Base-by-base conservation (phyloP, 2,797 vertebrate genomes). In the Poecilia gillii region DNA sequence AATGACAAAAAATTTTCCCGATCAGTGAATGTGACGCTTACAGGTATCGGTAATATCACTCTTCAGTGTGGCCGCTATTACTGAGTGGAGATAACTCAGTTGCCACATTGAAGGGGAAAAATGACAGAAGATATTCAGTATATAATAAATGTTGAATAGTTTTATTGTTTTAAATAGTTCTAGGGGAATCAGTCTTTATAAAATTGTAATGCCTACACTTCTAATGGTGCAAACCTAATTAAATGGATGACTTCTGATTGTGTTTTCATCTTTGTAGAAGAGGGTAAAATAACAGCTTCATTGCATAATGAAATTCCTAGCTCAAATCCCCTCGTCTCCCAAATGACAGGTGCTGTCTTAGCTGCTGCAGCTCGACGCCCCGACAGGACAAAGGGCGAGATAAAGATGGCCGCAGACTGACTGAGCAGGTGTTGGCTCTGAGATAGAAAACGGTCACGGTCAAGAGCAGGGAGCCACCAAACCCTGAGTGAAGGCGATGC, bases 281-380 rank as follows among this genome's bases (percentile, higher is more conserved):
- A 73, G 76, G 64, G 85, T 80, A 87, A 88, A 85, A 51, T 28
- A 41, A 23, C 81, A 16, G 25, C 87, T 90, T 51, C 68, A 31
- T 83, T 72, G 86, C 43, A 71, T 72, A 79, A n/a, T 64, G 72
- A 74, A 49, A 57, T 68, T 79, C 82, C 84, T 68, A 9, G 12
- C 79, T 73, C 82, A 73, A 82, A 88, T 92, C 89, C 82, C 81
- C 75, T 68, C 74, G 55, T 81, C 84, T 74, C 80, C 83, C 81
- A 74, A 62, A 46, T 74, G 89, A 94, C 93, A 94, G 94, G 91
- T 95, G 94, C 81, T 28, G 81, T 80, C 74, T 25, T 62, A 75
- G 77, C 75, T 70, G 16, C 64, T 53, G 77, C 68, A 66, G 41
- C 72, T 41, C 8, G 53, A 66, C 59, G 86, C 76, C 83, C 72